phyloP scores from a whole-genome alignment of 2,113 vertebrate genomes.

The Acanthisitta chloris region DNA sequence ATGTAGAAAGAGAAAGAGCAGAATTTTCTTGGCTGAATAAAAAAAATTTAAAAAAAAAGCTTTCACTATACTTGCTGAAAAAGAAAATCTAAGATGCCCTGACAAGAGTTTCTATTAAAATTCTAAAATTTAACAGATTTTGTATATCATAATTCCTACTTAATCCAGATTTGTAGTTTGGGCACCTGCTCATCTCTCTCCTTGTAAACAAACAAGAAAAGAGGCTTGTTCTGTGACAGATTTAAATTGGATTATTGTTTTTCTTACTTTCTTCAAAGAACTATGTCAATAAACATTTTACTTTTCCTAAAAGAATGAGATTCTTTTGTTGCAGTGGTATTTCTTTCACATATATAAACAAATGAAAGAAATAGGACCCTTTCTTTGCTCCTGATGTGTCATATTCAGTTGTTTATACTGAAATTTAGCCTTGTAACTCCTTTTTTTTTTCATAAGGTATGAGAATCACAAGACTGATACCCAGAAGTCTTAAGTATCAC shows the following conservation, averaged over 20 bases:
- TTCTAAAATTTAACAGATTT: neutral
- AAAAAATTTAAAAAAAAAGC: neutral
- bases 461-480: neutral
- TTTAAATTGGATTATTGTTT: neutral
- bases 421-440: neutral
- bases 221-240: neutral
- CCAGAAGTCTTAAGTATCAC: neutral
- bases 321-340: neutral
- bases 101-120: neutral
- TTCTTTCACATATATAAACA: neutral
- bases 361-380: accelerated
- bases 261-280: neutral
- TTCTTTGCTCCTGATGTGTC: neutral
- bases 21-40: neutral
- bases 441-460: neutral
- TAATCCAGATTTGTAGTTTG: neutral
- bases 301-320: neutral
- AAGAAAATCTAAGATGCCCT: neutral
- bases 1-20: neutral
- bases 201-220: neutral
- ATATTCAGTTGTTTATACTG: neutral
- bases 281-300: neutral
- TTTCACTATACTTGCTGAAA: neutral
- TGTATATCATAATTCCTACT: neutral
- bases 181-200: neutral